phyloP scores from a whole-genome alignment of 2,797 vertebrate genomes.

The Acrocephalus scirpaceus region DNA sequence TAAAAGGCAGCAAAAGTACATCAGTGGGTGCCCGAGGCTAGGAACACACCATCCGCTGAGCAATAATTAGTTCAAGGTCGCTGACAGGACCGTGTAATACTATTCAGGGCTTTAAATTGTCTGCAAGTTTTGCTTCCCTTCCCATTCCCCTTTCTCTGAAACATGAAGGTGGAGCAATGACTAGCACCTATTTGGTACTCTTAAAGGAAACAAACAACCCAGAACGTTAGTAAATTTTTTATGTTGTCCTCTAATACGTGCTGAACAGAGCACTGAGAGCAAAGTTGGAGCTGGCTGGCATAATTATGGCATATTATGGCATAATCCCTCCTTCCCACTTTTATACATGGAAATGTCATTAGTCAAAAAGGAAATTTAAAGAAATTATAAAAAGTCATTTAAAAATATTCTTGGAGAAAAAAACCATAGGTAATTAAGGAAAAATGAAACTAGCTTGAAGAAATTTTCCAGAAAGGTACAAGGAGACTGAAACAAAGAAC shows the following conservation, averaged over 20 bases:
- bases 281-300: rapidly evolving
- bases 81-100: rapidly evolving
- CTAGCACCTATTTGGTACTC: rapidly evolving
- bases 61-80: rapidly evolving
- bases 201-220: rapidly evolving
- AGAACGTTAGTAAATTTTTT: rapidly evolving
- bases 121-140: rapidly evolving
- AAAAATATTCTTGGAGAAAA: rapidly evolving
- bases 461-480: rapidly evolving
- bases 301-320: rapidly evolving
- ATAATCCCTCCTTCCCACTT: rapidly evolving
- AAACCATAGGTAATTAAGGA: rapidly evolving
- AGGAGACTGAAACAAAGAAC: rapidly evolving
- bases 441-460: rapidly evolving
- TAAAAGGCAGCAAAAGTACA: rapidly evolving
- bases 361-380: rapidly evolving
- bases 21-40: rapidly evolving
- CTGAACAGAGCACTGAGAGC: rapidly evolving
- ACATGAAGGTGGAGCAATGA: rapidly evolving
- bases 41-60: rapidly evolving
- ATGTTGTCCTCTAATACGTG: rapidly evolving
- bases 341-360: rapidly evolving
- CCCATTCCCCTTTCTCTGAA: rapidly evolving
- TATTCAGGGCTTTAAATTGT: rapidly evolving
- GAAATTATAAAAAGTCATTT: rapidly evolving